phyloP scores from a whole-genome alignment of 1,140 invertebrate genomes.

The Zaprionus lachaisei region DNA sequence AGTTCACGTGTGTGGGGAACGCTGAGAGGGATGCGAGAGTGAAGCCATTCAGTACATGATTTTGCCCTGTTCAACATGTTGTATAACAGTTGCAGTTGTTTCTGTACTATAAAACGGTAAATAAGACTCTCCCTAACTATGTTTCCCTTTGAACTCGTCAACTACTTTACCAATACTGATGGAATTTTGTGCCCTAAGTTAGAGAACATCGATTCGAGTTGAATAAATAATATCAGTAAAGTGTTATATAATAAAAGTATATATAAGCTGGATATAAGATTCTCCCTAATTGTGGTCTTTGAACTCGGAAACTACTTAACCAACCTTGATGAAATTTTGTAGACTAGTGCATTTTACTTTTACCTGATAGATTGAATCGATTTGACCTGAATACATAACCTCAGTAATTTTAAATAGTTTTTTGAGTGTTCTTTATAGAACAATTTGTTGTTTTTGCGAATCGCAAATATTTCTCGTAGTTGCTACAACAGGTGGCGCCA shows the following conservation, averaged over 20 bases:
- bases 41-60: neutral
- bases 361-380: neutral
- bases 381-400: neutral
- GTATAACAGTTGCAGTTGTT: neutral
- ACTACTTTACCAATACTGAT: neutral
- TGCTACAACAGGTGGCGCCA: neutral
- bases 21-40: no score
- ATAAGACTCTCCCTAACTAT: no score
- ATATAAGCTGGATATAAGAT: no score
- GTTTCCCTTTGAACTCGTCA: neutral
- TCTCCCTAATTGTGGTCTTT: neutral
- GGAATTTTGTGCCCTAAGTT: neutral
- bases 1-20: neutral
- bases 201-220: no score
- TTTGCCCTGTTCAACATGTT: neutral
- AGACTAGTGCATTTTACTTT: neutral
- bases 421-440: no score
- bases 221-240: no score
- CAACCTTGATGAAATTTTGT: neutral
- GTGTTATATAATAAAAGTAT: no score
- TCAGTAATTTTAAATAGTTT: no score
- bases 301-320: neutral
- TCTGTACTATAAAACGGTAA: no score
- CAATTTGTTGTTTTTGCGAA: no score
- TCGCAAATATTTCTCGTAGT: no score